Conservation (phyloP, 2,888 invertebrate species). For the Strigamia transsilvanica region DNA sequence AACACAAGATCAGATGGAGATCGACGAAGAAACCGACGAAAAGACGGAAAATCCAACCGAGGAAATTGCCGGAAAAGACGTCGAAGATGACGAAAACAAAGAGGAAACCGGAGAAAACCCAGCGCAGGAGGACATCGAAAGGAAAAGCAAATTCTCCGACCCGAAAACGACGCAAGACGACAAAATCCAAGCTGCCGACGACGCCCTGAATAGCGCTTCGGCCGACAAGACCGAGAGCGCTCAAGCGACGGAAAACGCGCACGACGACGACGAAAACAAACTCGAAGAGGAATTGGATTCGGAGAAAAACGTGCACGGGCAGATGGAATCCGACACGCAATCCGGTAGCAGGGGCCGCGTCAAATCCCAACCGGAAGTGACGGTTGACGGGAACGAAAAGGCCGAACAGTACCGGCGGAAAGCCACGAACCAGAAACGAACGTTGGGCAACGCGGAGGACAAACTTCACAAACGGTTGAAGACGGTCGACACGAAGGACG, state of each 20-base stretch:
- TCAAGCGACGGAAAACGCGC: background rate
- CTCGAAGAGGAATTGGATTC: background rate
- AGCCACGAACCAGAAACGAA: constrained; percentile 19
- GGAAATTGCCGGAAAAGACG: constrained; percentile 63
- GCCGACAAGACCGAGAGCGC: background rate
- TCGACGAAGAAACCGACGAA: constrained; percentile 58
- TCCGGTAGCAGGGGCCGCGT: background rate
- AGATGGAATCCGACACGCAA: background rate
- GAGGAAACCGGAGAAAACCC: constrained; percentile 63
- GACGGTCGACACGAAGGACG: background rate
- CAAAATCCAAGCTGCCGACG: constrained; percentile 27
- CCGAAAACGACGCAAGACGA: constrained; percentile 58
- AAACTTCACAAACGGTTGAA: background rate
- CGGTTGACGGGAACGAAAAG: background rate
- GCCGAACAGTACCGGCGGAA: background rate
- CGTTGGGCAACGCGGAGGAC: background rate
- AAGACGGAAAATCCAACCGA: constrained; percentile 65
- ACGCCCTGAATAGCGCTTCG: background rate
- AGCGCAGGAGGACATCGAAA: constrained; percentile 69
- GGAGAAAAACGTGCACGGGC: background rate
- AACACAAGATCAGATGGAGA: constrained; percentile 66
- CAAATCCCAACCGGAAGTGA: background rate
- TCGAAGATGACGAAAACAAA: constrained; percentile 63
- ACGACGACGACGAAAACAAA: background rate
- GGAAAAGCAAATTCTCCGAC: constrained; percentile 72